phyloP scores from a whole-genome alignment of 1,140 invertebrate genomes.

The Aphis craccivora region DNA sequence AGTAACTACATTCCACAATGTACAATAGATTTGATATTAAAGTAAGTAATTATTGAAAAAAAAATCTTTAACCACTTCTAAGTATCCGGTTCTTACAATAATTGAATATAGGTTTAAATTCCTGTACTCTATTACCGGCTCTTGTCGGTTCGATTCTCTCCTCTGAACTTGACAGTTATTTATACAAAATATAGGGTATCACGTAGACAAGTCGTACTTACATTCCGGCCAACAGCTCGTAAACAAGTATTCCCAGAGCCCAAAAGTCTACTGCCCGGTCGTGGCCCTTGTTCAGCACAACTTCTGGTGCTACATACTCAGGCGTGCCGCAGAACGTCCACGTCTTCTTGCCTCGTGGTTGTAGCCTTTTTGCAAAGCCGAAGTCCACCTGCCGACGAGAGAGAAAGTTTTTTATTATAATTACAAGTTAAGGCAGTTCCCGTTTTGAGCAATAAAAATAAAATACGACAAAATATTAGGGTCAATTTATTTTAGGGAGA shows the following conservation, averaged over 20 bases:
- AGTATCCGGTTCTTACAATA: too few relatives aligned
- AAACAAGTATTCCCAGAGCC: slow-evolving; percentile 92
- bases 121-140: too few relatives aligned
- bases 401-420: background rate
- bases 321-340: slow-evolving; percentile 98
- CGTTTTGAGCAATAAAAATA: too few relatives aligned
- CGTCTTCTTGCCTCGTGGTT: slow-evolving; percentile 66
- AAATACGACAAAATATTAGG: too few relatives aligned
- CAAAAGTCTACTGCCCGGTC: slow-evolving; percentile 94
- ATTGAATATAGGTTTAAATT: too few relatives aligned
- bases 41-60: background rate
- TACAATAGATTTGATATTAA: too few relatives aligned
- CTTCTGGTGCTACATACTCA: slow-evolving; percentile 91
- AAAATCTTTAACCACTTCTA: background rate
- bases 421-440: too few relatives aligned
- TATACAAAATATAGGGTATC: background rate
- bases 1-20: background rate
- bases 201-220: slow-evolving; percentile 58
- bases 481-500: too few relatives aligned
- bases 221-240: slow-evolving; percentile 85
- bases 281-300: slow-evolving; percentile 92
- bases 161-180: too few relatives aligned
- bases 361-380: slow-evolving; percentile 93
- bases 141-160: too few relatives aligned
- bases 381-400: slow-evolving; percentile 86